Conservation (phyloP, 2,113 vertebrate species). For the Rhinolophus ferrumequinum region DNA sequence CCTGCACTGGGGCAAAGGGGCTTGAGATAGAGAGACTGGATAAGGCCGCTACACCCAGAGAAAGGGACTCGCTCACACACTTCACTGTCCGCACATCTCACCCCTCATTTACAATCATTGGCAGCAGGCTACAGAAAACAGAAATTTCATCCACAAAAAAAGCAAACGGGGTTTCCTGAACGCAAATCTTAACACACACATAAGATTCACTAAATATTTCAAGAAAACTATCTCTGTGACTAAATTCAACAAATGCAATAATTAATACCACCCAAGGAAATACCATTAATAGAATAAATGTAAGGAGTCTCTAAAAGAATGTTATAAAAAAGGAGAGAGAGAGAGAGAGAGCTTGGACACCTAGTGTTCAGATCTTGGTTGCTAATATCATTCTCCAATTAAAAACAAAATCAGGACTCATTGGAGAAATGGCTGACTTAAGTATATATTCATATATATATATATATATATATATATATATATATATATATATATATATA, state of each 20-base stretch:
- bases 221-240: not conserved
- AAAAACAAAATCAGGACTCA: not conserved
- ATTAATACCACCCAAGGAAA: not conserved
- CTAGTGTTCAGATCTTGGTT: not conserved
- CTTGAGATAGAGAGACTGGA: not conserved
- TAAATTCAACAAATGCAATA: constrained; percentile 52
- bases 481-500: too few species aligned
- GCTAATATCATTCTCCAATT: not conserved
- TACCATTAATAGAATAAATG: not conserved
- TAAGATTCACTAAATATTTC: not conserved
- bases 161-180: not conserved
- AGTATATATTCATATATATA: not conserved
- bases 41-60: not conserved
- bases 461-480: too few species aligned
- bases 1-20: not conserved
- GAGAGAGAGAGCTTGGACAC: not conserved
- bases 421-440: not conserved
- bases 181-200: not conserved
- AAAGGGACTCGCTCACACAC: not conserved
- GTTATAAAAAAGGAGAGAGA: not conserved
- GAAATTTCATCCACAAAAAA: not conserved
- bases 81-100: not conserved
- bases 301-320: not conserved
- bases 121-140: not conserved
- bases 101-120: not conserved